Evolutionary conservation across 2,888 invertebrate species (phyloP).

Genomic region (Eupithecia subfuscata): DNA sequence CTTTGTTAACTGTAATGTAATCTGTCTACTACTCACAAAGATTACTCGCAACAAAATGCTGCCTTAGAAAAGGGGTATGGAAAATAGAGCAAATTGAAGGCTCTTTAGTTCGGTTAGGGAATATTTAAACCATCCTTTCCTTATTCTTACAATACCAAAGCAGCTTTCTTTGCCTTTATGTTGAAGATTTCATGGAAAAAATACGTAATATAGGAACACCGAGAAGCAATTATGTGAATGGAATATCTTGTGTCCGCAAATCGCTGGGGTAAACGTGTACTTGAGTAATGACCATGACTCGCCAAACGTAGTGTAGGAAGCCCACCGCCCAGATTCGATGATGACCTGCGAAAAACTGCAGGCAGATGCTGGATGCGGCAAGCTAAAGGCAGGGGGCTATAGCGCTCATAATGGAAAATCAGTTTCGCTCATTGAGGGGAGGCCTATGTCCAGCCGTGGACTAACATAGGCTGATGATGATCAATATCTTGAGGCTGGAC

Average conservation of each 20-base stretch:
- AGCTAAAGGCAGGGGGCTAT: no score
- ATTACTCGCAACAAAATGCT: background rate
- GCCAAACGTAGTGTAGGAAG: no score
- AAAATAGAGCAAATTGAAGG: constrained; percentile 5
- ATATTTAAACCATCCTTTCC: constrained; percentile 2
- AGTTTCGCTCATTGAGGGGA: no score
- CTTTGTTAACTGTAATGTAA: constrained; percentile 2
- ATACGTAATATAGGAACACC: background rate
- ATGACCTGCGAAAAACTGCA: no score
- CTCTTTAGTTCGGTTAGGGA: background rate
- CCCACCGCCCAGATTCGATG: no score
- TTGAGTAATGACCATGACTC: no score
- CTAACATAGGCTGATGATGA: no score
- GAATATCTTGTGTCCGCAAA: background rate
- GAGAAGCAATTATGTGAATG: background rate
- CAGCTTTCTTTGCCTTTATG: background rate
- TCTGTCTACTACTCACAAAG: background rate
- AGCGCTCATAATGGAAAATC: no score
- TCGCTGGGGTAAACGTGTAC: no score
- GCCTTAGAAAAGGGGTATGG: background rate
- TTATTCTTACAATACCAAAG: background rate
- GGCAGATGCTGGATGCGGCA: no score
- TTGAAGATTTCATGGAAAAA: background rate
- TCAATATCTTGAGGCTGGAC: no score
- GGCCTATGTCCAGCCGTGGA: no score